Evolutionary conservation across 2,888 invertebrate species (phyloP).

Genomic region (Leuctra nigra): DNA sequence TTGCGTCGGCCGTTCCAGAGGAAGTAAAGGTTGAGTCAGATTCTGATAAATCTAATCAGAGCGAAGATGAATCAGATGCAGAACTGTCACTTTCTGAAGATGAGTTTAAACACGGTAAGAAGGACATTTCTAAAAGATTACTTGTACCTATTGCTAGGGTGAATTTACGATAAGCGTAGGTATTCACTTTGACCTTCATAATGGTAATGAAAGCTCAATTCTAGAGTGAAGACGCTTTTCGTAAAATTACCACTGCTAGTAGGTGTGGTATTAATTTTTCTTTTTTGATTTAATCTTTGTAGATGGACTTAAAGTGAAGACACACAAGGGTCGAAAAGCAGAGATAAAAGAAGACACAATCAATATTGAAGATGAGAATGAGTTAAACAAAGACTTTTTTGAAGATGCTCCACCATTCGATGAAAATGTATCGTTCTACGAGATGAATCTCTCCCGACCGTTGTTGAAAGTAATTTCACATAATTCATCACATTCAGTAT

Average conservation of each 20-base stretch:
- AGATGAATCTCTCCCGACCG: constrained; percentile 95
- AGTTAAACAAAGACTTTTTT: constrained; percentile 42
- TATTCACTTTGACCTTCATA: too few relatives aligned
- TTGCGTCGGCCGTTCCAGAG: constrained; percentile 34
- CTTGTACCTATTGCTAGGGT: too few relatives aligned
- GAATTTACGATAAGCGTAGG: too few relatives aligned
- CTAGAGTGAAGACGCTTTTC: too few relatives aligned
- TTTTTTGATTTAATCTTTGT: neutral
- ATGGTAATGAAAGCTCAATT: too few relatives aligned
- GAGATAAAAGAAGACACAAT: constrained; percentile 26
- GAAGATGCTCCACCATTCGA: constrained; percentile 59
- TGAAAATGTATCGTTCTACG: constrained; percentile 69
- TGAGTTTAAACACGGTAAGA: constrained; percentile 55
- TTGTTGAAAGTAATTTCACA: constrained; percentile 67
- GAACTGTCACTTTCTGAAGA: constrained; percentile 68
- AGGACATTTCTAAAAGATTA: too few relatives aligned
- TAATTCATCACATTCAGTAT: too few relatives aligned
- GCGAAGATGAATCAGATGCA: constrained; percentile 42
- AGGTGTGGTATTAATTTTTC: too few relatives aligned
- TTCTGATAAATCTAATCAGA: neutral
- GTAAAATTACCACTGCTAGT: too few relatives aligned
- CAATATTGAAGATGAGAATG: constrained; percentile 28
- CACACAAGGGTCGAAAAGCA: constrained; percentile 31
- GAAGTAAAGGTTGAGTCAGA: constrained; percentile 36
- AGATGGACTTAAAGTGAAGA: constrained; percentile 61